These are phyloP conservation scores for Pelecanus crispus DNA, from an alignment of 2,113 vertebrate species.

Conservation along the genomic window DNA sequence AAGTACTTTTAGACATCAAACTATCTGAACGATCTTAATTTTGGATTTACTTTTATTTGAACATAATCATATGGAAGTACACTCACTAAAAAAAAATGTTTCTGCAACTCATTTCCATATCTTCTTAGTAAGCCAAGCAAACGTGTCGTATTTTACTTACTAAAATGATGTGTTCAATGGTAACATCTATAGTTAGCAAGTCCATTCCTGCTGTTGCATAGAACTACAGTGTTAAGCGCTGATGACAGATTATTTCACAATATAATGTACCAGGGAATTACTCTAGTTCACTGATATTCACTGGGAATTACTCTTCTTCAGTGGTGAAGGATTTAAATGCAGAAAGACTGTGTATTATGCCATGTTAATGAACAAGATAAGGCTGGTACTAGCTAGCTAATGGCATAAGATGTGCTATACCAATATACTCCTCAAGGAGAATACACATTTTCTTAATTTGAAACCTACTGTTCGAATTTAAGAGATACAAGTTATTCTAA, in stretches of 20 bases:
- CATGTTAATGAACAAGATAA: neutral
- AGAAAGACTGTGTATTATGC: neutral
- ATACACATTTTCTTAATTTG: neutral
- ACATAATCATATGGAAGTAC: neutral
- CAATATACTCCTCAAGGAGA: neutral
- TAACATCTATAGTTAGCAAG: neutral
- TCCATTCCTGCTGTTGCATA: neutral
- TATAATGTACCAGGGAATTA: neutral
- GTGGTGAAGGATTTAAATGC: neutral
- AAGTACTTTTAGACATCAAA: neutral
- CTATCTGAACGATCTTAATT: neutral
- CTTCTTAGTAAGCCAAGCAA: neutral
- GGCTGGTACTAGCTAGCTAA: neutral
- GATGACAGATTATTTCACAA: neutral
- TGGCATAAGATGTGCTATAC: neutral
- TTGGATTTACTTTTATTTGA: neutral
- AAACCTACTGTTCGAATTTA: neutral
- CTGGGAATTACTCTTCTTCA: neutral
- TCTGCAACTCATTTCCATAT: neutral
- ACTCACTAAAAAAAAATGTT: neutral
- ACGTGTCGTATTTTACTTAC: neutral
- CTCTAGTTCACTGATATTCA: neutral
- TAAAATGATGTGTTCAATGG: neutral
- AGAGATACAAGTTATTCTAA: neutral
- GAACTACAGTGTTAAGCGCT: neutral